Evolutionary conservation across 2,888 invertebrate genomes (phyloP), one percentile per base, ranked within the genome.

Genomic region (Geotrupes spiniger): DNA sequence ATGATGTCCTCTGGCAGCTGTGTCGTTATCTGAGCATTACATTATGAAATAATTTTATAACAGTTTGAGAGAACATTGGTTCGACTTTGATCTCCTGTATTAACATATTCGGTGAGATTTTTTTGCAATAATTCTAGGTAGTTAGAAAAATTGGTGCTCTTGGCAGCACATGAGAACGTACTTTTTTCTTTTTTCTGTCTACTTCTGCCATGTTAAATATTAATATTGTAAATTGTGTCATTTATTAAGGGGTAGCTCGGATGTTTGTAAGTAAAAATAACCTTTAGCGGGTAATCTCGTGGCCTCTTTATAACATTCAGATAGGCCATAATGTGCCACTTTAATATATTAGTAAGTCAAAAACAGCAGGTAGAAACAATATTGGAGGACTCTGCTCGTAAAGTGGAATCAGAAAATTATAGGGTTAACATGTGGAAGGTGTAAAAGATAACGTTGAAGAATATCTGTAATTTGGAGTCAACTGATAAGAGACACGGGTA

Each of bases 1-100:
- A 58, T 82, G 75, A 4, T 84, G 80, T 17, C 97, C 97, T 54
- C 80, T 78, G 0, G 95, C 92, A 4, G 85, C 75, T 0, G 89
- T 90, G 28, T 75, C 71, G 49, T 89, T 86, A 73, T 93, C 92
- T 0, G 91, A 88, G 63, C 95, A 95, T 69, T 95, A 95, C 0
- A n/a, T n/a, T n/a, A n/a, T n/a, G n/a, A n/a, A n/a, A n/a, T n/a
- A n/a, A n/a, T n/a, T n/a, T n/a, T n/a, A n/a, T n/a, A n/a, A n/a
- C n/a, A n/a, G n/a, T n/a, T n/a, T n/a, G n/a, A n/a, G n/a, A n/a
- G n/a, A n/a, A n/a, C n/a, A n/a, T n/a, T n/a, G n/a, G n/a, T n/a
- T n/a, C n/a, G n/a, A n/a, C n/a, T n/a, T n/a, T n/a, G n/a, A n/a
- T n/a, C n/a, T n/a, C n/a, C n/a, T n/a, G n/a, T n/a, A n/a, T n/a